These are phyloP conservation scores for Caenorhabditis angaria DNA, from an alignment of 2,888 invertebrate species.

Conservation along the genomic window DNA sequence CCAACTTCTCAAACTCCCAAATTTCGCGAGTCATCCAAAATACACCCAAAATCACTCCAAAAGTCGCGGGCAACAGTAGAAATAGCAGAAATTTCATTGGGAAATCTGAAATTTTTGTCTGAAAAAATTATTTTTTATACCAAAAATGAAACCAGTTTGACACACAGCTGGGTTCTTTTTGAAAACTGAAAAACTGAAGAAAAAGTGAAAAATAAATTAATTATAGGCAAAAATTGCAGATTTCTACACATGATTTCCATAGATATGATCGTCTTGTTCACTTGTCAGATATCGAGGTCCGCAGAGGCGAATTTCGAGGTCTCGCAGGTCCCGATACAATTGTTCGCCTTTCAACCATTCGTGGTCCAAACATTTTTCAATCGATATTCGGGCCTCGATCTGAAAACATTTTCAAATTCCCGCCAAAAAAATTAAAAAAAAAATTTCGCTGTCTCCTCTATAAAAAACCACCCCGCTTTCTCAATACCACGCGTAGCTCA, in stretches of 20 bases:
- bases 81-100: background rate
- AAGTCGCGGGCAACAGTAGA: background rate
- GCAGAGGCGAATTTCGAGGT: constrained; percentile 63
- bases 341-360: constrained; percentile 68
- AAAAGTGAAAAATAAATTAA: background rate
- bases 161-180: too few species aligned
- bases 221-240: background rate
- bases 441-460: background rate
- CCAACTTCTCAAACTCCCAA: background rate
- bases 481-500: too few species aligned
- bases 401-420: too few species aligned
- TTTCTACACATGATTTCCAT: constrained; percentile 25
- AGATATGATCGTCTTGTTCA: constrained; percentile 48
- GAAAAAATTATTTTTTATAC: background rate
- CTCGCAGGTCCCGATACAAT: constrained; percentile 62
- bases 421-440: background rate
- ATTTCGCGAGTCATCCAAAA: constrained; percentile 13
- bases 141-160: background rate
- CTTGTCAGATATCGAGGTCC: constrained; percentile 56
- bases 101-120: background rate
- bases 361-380: constrained; percentile 70
- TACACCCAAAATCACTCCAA: constrained; percentile 1
- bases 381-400: constrained; percentile 69
- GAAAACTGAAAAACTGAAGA: background rate
- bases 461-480: too few species aligned